Evolutionary conservation across 2,113 vertebrate genomes (phyloP).

Genomic region (Thamnaconus septentrionalis): DNA sequence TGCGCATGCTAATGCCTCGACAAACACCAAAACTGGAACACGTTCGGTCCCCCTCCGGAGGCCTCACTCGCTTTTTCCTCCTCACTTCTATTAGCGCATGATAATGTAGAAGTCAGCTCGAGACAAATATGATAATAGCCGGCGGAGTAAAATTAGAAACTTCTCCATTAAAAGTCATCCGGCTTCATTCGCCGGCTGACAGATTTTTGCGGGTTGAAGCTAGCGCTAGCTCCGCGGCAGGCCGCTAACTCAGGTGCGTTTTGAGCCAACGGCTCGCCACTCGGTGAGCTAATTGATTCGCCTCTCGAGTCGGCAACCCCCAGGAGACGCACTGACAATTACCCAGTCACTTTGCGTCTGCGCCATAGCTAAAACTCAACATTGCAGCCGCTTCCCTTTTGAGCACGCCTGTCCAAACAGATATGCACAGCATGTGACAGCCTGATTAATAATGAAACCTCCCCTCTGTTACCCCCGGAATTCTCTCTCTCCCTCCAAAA

Average conservation of each 20-base stretch:
- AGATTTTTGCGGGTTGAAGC: too few relatives aligned
- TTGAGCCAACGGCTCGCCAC: too few relatives aligned
- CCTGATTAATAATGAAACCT: constrained; percentile 66
- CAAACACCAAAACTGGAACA: constrained; percentile 63
- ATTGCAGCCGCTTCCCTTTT: constrained; percentile 39
- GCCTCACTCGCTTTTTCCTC: constrained; percentile 51
- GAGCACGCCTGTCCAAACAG: constrained; percentile 46
- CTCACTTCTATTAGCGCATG: constrained; percentile 36
- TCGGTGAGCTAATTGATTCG: neutral
- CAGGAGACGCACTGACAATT: constrained; percentile 12
- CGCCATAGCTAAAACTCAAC: constrained; percentile 20
- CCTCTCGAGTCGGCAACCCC: neutral
- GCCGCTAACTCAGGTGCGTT: too few relatives aligned
- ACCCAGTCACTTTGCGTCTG: constrained; percentile 30
- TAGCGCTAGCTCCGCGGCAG: too few relatives aligned
- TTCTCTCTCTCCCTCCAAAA: constrained; percentile 36
- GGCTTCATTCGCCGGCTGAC: too few relatives aligned
- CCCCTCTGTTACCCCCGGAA: constrained; percentile 40
- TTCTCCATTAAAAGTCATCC: constrained; percentile 31
- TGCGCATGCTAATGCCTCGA: constrained; percentile 53
- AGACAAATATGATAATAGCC: constrained; percentile 59
- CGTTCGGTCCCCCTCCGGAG: constrained; percentile 50
- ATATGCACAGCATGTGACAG: constrained; percentile 54
- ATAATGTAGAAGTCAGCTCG: constrained; percentile 50
- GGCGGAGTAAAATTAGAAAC: constrained; percentile 39